Conservation (phyloP, 2,113 vertebrate species). For the Peromyscus leucopus region DNA sequence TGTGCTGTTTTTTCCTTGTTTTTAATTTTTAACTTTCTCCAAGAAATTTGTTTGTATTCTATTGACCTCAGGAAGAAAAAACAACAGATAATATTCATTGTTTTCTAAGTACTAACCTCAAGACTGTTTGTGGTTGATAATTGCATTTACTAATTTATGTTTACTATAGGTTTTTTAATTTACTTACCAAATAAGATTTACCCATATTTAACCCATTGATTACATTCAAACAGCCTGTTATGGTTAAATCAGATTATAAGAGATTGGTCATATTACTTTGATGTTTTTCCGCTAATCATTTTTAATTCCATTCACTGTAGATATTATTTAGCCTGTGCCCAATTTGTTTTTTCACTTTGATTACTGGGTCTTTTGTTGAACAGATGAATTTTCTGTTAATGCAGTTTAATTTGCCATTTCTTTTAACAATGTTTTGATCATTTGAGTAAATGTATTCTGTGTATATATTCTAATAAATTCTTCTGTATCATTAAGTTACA, state of each 20-base stretch:
- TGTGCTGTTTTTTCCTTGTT: not conserved
- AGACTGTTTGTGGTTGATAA: not conserved
- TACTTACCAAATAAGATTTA: not conserved
- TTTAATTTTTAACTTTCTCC: not conserved
- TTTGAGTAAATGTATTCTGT: not conserved
- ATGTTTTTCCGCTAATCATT: not conserved
- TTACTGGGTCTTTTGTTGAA: not conserved
- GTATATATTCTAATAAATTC: not conserved
- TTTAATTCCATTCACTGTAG: not conserved
- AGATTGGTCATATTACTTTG: not conserved
- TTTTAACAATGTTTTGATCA: not conserved
- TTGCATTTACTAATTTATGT: not conserved
- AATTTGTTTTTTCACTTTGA: constrained; percentile 14
- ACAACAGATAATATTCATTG: not conserved
- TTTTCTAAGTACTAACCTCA: not conserved
- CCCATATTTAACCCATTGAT: not conserved
- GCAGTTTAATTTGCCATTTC: not conserved
- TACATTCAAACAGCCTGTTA: not conserved
- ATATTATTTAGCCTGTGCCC: not conserved
- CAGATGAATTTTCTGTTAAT: constrained; percentile 7
- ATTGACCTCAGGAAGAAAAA: not conserved
- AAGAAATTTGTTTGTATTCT: not conserved
- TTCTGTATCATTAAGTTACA: not conserved
- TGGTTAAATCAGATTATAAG: not conserved
- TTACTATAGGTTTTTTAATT: not conserved